Evolutionary conservation across 1,140 invertebrate genomes (phyloP).

Genomic region (Neelides sp.): DNA sequence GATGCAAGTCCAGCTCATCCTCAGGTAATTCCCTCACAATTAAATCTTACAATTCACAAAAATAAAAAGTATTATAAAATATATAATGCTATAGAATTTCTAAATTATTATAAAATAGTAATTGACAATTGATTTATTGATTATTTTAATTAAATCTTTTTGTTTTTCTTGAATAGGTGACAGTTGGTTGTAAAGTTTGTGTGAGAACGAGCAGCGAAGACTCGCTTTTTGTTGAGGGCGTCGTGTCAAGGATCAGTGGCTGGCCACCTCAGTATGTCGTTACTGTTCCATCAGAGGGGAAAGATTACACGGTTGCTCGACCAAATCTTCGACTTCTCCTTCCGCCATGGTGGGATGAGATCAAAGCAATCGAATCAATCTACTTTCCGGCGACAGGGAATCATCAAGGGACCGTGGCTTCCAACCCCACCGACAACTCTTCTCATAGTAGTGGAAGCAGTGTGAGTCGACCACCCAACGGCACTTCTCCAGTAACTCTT

Average conservation of each 20-base stretch:
- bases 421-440: constrained; percentile 14
- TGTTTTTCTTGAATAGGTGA: constrained; percentile 32
- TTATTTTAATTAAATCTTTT: background rate
- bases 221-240: constrained; percentile 68
- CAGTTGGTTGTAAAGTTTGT: constrained; percentile 41
- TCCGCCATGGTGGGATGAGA: constrained; percentile 89
- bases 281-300: constrained; percentile 44
- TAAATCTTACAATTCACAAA: too few relatives aligned
- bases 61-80: constrained; percentile 32
- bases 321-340: constrained; percentile 77
- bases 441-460: constrained; percentile 11
- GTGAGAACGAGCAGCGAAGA: constrained; percentile 42
- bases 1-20: constrained; percentile 77
- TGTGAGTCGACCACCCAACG: background rate
- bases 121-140: background rate
- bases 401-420: constrained; percentile 24
- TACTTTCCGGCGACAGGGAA: constrained; percentile 13
- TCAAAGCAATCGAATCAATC: constrained; percentile 53
- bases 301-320: constrained; percentile 53
- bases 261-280: constrained; percentile 65
- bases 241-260: constrained; percentile 57
- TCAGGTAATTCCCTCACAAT: constrained; percentile 55
- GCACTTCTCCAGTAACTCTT: constrained; percentile 10
- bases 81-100: too few relatives aligned
- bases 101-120: too few relatives aligned